Evolutionary conservation across 2,888 invertebrate genomes (phyloP).

Genomic region (Lasioglossum morio): DNA sequence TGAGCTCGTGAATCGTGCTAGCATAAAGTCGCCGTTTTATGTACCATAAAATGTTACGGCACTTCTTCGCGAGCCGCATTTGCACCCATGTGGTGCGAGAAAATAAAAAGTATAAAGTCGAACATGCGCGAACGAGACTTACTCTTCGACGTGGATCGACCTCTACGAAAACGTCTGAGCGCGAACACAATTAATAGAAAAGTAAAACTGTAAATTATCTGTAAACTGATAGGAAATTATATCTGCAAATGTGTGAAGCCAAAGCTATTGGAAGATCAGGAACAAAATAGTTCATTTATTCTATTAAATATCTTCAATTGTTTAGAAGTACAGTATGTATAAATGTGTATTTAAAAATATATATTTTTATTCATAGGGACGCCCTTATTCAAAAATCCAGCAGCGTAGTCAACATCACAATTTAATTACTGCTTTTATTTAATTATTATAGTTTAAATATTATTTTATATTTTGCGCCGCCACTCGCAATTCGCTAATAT

Average conservation of each 20-base stretch:
- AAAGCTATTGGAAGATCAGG: neutral
- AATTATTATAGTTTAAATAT: neutral
- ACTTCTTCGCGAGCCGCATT: conserved; percentile 43
- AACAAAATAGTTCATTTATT: neutral
- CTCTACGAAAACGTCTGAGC: conserved; percentile 3
- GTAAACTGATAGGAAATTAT: neutral
- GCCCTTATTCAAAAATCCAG: neutral
- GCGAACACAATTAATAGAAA: neutral
- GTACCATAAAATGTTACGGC: conserved; percentile 74
- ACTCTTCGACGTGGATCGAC: conserved; percentile 6
- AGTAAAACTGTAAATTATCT: neutral
- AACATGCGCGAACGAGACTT: neutral
- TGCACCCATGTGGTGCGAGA: conserved; percentile 27
- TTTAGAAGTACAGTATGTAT: neutral
- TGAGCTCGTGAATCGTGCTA: conserved; percentile 55
- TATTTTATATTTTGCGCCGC: neutral
- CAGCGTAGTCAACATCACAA: neutral
- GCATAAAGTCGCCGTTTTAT: conserved; percentile 77
- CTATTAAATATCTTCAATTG: neutral
- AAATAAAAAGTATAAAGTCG: conserved; percentile 13
- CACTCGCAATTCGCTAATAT: neutral
- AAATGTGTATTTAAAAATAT: neutral
- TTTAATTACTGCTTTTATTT: neutral
- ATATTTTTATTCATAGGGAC: neutral
- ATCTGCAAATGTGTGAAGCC: neutral